These are phyloP conservation scores for Catagonus wagneri DNA, from an alignment of 2,113 vertebrate genomes.

Conservation along the genomic window DNA sequence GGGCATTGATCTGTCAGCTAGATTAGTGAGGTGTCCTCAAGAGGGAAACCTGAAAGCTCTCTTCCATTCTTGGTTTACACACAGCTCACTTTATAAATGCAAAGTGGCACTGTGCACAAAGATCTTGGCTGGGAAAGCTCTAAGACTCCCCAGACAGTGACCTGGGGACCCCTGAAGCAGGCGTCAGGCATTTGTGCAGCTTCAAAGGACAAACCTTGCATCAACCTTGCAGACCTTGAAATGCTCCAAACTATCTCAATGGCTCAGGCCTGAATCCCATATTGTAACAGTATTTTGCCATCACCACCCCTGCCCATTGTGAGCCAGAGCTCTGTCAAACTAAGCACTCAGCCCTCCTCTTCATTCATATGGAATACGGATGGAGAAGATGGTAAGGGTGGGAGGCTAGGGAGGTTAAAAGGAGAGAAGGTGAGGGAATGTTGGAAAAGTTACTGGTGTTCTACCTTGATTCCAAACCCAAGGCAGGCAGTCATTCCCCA, in stretches of 20 bases:
- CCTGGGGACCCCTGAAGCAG: not conserved
- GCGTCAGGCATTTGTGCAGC: not conserved
- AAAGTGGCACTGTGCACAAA: not conserved
- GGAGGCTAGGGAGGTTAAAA: not conserved
- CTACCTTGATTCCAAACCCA: not conserved
- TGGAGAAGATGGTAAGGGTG: not conserved
- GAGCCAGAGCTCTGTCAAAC: not conserved
- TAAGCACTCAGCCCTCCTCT: not conserved
- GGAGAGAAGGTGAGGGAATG: not conserved
- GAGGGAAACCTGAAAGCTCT: not conserved
- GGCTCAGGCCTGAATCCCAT: not conserved
- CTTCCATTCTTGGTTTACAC: not conserved
- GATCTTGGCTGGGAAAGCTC: not conserved
- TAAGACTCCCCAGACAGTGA: not conserved
- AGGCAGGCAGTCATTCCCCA: not conserved
- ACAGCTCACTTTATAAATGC: not conserved
- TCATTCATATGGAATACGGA: not conserved
- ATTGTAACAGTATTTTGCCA: not conserved
- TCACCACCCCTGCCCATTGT: accelerated
- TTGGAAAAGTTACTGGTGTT: not conserved
- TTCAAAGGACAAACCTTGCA: not conserved
- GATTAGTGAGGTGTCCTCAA: slow-evolving; percentile 13
- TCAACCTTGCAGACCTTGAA: not conserved
- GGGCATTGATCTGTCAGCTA: not conserved
- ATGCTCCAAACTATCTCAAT: not conserved